Percentiles rank a stretch among this genome's conserved stretches.
Evolutionary conservation across 2,888 invertebrate species (phyloP).

Genomic region (Spodoptera littoralis): DNA sequence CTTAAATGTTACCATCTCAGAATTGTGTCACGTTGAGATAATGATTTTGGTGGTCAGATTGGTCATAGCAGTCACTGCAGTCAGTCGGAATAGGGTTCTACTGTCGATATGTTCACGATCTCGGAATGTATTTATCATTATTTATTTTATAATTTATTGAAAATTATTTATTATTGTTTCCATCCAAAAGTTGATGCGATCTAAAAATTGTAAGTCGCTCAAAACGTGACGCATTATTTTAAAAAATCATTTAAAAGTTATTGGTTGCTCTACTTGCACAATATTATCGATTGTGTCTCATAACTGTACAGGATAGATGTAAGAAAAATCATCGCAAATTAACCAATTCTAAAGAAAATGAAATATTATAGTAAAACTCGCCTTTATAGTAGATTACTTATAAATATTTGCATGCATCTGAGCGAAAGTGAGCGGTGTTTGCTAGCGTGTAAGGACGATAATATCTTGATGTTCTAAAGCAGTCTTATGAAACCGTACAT

Average conservation of each 20-base stretch:
- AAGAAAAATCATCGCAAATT: conserved; percentile 2
- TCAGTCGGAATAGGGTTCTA: conserved; percentile 23
- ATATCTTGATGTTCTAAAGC: conserved; percentile 4
- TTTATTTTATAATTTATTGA: conserved; percentile 58
- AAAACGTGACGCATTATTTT: conserved; percentile 1
- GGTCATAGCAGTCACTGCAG: conserved; percentile 1
- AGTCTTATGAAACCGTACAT: conserved; percentile 25
- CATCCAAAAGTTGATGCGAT: conserved; percentile 15
- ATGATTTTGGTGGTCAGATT: not conserved
- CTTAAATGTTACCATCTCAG: too few relatives aligned
- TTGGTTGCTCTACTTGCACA: not conserved
- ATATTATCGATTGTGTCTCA: conserved; percentile 10
- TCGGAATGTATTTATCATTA: conserved; percentile 59
- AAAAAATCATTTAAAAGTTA: not conserved
- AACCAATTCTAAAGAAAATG: not conserved
- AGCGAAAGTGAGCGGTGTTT: not conserved
- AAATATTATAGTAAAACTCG: not conserved
- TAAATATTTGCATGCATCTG: conserved; percentile 1
- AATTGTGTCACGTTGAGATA: not conserved
- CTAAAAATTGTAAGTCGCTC: conserved; percentile 21
- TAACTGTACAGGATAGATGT: conserved; percentile 4
- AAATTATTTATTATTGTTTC: conserved; percentile 45
- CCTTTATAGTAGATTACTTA: conserved; percentile 11
- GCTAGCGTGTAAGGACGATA: conserved; percentile 5
- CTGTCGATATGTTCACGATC: conserved; percentile 54